Evolutionary conservation across 2,113 vertebrate species (phyloP).

Genomic region (Pyxicephalus adspersus): DNA sequence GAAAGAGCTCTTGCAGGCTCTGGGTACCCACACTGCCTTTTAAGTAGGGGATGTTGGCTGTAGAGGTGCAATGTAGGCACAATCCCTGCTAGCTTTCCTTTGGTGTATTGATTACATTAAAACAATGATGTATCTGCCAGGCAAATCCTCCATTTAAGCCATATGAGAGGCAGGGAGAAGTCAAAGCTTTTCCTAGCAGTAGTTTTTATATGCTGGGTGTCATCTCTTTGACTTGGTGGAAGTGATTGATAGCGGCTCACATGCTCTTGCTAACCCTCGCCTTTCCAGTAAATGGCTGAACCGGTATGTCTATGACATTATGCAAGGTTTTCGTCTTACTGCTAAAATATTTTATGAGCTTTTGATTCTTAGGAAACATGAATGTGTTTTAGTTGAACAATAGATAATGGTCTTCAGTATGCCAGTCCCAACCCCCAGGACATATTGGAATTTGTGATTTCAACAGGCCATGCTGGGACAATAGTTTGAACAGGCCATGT

Average conservation of each 20-base stretch:
- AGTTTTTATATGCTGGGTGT: slow-evolving; percentile 15
- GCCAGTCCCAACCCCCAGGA: no score
- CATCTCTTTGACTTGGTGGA: slow-evolving; percentile 18
- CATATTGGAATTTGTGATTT: no score
- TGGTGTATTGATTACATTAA: slow-evolving; percentile 43
- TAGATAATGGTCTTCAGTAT: no score
- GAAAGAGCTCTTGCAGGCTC: not conserved
- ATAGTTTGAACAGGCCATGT: no score
- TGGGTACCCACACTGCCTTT: not conserved
- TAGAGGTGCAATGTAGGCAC: slow-evolving; percentile 42
- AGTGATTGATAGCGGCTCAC: slow-evolving; percentile 25
- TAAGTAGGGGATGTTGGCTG: not conserved
- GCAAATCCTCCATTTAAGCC: slow-evolving; percentile 42
- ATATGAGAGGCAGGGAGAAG: slow-evolving; percentile 4
- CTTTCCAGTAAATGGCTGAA: slow-evolving; percentile 38
- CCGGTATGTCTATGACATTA: slow-evolving; percentile 33
- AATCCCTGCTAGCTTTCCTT: not conserved
- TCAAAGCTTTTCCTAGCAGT: slow-evolving; percentile 19
- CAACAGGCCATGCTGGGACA: no score
- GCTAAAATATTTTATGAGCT: not conserved
- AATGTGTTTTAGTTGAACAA: no score
- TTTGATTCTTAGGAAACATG: slow-evolving; percentile 8
- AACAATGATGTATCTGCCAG: slow-evolving; percentile 43
- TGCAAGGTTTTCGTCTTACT: not conserved
- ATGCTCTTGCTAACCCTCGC: slow-evolving; percentile 24